Evolutionary conservation across 2,797 vertebrate species (phyloP).

Genomic region (Lithobates pipiens): DNA sequence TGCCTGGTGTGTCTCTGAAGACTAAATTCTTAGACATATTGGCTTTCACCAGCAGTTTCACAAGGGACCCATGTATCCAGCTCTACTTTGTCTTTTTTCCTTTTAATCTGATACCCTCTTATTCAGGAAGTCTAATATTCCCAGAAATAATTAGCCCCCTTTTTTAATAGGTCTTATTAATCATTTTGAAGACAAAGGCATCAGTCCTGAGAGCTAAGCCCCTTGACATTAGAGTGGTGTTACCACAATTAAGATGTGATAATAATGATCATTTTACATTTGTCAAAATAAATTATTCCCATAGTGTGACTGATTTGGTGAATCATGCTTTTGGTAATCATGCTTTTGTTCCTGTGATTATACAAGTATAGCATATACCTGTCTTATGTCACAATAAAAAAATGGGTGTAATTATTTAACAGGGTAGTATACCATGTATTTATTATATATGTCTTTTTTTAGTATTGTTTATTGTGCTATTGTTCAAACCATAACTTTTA

Average conservation of each 20-base stretch:
- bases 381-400: too few relatives aligned
- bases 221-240: neutral
- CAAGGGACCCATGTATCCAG: slow-evolving; percentile 26
- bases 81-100: slow-evolving; percentile 4
- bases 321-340: neutral
- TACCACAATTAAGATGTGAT: slow-evolving; percentile 24
- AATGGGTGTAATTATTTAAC: too few relatives aligned
- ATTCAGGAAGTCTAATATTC: slow-evolving; percentile 43
- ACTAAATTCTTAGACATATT: slow-evolving; percentile 51
- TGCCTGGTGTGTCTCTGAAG: slow-evolving; percentile 30
- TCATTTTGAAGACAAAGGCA: slow-evolving; percentile 28
- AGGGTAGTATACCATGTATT: too few relatives aligned
- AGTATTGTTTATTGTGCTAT: too few relatives aligned
- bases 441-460: too few relatives aligned
- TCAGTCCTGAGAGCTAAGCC: neutral
- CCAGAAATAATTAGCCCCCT: slow-evolving; percentile 41
- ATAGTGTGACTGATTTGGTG: neutral
- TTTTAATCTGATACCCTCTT: slow-evolving; percentile 24
- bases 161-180: slow-evolving; percentile 37
- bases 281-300: slow-evolving; percentile 17
- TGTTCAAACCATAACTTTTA: too few relatives aligned
- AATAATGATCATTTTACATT: slow-evolving; percentile 30
- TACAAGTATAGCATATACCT: too few relatives aligned
- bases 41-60: slow-evolving; percentile 30
- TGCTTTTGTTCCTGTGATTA: neutral